Percentiles rank a stretch among this genome's conserved stretches.
phyloP scores from a whole-genome alignment of 2,797 vertebrate species.

The Rousettus madagascariensis region DNA sequence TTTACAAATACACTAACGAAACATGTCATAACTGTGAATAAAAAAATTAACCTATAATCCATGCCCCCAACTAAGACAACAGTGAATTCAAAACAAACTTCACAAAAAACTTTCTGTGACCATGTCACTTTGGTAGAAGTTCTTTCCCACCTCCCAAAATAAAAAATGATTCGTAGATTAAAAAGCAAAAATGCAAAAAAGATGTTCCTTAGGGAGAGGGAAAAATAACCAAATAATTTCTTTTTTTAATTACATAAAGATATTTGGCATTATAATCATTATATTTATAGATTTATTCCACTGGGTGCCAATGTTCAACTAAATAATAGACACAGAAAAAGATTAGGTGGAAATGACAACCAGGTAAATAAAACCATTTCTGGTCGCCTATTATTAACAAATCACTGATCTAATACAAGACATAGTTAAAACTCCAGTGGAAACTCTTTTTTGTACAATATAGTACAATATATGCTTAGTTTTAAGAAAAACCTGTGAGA shows the following conservation, averaged over 20 bases:
- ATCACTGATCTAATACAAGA: neutral
- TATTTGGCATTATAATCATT: neutral
- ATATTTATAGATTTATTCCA: conserved; percentile 26
- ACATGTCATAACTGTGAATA: neutral
- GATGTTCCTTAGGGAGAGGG: neutral
- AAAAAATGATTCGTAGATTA: neutral
- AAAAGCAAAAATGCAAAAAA: neutral
- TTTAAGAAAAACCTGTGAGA: conserved; percentile 42
- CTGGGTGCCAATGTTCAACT: neutral
- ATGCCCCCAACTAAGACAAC: conserved; percentile 2
- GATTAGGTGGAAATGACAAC: neutral
- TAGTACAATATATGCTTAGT: neutral
- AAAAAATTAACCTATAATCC: conserved; percentile 36
- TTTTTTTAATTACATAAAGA: conserved; percentile 24
- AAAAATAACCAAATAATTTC: neutral
- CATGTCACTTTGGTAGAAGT: neutral
- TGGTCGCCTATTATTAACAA: conserved; percentile 7
- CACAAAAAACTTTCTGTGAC: neutral
- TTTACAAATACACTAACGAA: conserved; percentile 35
- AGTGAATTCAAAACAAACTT: conserved; percentile 38
- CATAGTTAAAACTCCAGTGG: conserved; percentile 2
- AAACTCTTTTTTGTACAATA: conserved; percentile 4
- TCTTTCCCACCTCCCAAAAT: neutral
- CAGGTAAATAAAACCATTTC: conserved; percentile 24
- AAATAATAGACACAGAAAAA: neutral